Percentiles rank a stretch among this genome's conserved stretches.
These are phyloP conservation scores for Drosophila neocordata DNA, from an alignment of 1,140 invertebrate genomes.

Conservation along the genomic window DNA sequence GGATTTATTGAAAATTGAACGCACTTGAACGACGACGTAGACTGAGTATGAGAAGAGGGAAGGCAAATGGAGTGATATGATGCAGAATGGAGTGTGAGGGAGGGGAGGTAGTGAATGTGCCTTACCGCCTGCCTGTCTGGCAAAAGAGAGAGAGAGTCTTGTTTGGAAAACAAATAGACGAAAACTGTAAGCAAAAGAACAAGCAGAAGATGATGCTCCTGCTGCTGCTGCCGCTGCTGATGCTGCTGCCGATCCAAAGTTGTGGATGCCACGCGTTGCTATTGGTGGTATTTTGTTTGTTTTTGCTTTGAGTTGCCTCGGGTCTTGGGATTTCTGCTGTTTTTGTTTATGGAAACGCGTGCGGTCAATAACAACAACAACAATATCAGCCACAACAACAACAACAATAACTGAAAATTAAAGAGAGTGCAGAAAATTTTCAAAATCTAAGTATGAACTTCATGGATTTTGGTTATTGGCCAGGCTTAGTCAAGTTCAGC, in stretches of 20 bases:
- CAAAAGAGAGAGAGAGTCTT: conserved; percentile 65
- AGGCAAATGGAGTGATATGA: not conserved
- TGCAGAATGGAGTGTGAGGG: not conserved
- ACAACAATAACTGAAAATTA: conserved; percentile 31
- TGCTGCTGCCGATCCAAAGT: conserved; percentile 1
- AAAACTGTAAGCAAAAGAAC: conserved; percentile 17
- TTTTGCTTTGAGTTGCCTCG: conserved; percentile 44
- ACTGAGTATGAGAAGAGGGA: conserved; percentile 2
- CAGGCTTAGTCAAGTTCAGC: conserved; percentile 21
- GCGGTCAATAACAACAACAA: conserved; percentile 67
- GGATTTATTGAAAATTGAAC: conserved; percentile 80
- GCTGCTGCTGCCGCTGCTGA: conserved; percentile 8
- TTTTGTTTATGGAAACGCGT: conserved; percentile 78
- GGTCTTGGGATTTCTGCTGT: conserved; percentile 44
- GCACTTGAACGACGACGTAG: conserved; percentile 53
- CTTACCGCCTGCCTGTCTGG: conserved; percentile 68
- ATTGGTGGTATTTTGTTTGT: conserved; percentile 57
- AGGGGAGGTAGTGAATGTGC: not conserved
- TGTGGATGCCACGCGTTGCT: conserved; percentile 57
- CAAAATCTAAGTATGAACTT: conserved; percentile 47
- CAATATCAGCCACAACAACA: conserved; percentile 36
- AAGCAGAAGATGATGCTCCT: conserved; percentile 24
- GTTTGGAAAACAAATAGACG: conserved; percentile 70
- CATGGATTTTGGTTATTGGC: conserved; percentile 45
- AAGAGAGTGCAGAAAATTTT: conserved; percentile 30